A percentile compares a stretch with the other conserved stretches of the same genome.
These are phyloP conservation scores for Scleropages formosus DNA, from an alignment of 2,797 vertebrate genomes.

Conservation along the genomic window DNA sequence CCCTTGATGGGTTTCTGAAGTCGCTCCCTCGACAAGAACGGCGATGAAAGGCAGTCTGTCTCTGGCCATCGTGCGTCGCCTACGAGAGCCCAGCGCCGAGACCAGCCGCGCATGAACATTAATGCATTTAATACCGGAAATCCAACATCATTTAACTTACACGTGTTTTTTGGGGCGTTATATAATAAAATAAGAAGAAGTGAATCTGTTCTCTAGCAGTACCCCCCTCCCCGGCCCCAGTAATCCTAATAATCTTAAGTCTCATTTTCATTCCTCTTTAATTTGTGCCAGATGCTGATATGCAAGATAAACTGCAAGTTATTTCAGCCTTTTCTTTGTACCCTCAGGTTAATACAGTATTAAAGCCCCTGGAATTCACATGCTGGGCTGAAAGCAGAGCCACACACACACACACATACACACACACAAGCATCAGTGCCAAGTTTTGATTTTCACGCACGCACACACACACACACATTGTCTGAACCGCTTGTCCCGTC, in stretches of 20 bases:
- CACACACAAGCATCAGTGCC: too few species aligned
- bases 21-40: too few species aligned
- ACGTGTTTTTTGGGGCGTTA: conserved; percentile 11
- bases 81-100: not conserved
- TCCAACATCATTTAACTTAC: not conserved
- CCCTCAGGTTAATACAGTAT: conserved; percentile 2
- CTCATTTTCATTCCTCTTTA: conserved; percentile 23
- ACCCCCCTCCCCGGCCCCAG: not conserved
- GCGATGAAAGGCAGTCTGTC: too few species aligned
- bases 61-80: too few species aligned
- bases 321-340: conserved; percentile 1
- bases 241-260: conserved; percentile 13
- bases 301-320: conserved; percentile 5
- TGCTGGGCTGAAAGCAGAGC: too few species aligned
- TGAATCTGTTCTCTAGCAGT: not conserved
- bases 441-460: too few species aligned
- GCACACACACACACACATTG: too few species aligned
- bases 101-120: not conserved
- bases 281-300: conserved; percentile 22
- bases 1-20: not conserved
- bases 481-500: too few species aligned
- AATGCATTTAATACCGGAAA: too few species aligned
- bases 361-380: not conserved
- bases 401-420: too few species aligned
- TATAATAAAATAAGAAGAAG: not conserved